Conservation (phyloP, 2,797 vertebrate species). For the Pyrocephalus nanus region DNA sequence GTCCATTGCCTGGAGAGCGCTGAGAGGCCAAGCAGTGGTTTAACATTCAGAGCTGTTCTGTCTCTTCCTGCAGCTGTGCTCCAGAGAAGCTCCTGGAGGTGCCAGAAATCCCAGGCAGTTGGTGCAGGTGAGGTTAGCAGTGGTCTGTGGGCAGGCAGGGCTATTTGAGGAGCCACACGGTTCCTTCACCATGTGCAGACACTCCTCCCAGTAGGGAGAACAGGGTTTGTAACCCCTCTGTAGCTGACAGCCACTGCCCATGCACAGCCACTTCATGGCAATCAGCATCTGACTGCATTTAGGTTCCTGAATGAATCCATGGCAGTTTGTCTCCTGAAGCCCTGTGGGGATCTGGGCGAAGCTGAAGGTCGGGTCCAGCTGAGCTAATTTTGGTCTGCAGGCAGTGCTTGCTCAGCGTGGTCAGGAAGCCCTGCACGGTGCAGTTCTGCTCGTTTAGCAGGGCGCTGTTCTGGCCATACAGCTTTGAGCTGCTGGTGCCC, state of each 20-base stretch:
- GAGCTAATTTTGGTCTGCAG: background rate
- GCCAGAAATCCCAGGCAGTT: background rate
- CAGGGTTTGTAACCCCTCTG: background rate
- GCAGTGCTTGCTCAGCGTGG: background rate
- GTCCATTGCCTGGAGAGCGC: background rate
- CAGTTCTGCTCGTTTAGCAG: background rate
- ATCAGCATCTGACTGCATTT: background rate
- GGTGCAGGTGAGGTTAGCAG: background rate
- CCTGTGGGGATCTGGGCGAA: background rate
- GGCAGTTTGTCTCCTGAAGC: background rate
- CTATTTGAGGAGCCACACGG: background rate
- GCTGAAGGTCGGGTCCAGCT: background rate
- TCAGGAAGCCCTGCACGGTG: conserved; percentile 24
- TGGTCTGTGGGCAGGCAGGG: background rate
- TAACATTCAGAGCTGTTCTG: background rate
- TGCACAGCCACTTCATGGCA: background rate
- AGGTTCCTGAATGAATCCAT: background rate
- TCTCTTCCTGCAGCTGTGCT: background rate
- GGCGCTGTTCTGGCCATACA: background rate
- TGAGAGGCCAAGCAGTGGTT: background rate
- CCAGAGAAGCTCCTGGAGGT: background rate
- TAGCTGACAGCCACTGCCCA: background rate
- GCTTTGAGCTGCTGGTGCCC: background rate
- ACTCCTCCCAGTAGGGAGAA: background rate
- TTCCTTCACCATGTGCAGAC: background rate